Evolutionary conservation across 2,888 invertebrate genomes (phyloP).

Genomic region (Latrodectus hesperus): DNA sequence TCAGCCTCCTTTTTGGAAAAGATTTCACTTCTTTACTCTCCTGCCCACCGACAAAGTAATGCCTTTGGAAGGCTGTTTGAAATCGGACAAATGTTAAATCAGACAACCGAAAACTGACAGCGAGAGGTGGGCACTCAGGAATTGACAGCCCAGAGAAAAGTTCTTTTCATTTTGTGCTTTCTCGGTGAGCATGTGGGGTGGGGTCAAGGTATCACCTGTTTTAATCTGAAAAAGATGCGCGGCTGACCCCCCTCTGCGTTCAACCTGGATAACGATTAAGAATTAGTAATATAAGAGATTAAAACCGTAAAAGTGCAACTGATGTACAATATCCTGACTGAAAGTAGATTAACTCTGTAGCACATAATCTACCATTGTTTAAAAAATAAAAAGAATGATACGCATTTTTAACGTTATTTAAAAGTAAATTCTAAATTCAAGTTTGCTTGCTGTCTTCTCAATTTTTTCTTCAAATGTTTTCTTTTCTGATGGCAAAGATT

Average conservation of each 20-base stretch:
- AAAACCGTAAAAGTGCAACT: no score
- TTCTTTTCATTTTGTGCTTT: constrained; percentile 21
- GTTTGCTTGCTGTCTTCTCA: no score
- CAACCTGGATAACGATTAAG: no score
- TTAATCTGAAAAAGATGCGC: neutral
- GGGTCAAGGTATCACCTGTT: constrained; percentile 30
- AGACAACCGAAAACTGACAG: constrained; percentile 55
- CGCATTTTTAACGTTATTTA: no score
- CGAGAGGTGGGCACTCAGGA: constrained; percentile 22
- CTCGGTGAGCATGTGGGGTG: neutral
- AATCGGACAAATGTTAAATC: constrained; percentile 40
- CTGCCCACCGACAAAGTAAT: constrained; percentile 45
- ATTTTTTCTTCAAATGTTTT: no score
- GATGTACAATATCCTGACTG: no score
- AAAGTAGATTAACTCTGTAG: no score
- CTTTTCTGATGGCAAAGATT: no score
- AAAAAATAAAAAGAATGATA: no score
- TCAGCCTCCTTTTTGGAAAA: neutral
- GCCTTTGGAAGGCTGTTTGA: constrained; percentile 49
- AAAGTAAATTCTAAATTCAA: no score
- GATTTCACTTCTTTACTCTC: neutral
- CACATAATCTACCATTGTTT: no score
- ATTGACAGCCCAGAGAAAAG: constrained; percentile 24
- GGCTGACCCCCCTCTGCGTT: neutral
- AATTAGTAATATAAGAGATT: no score